Percentiles rank a stretch among this genome's conserved stretches.
These are phyloP conservation scores for Enteromius paludinosus DNA, from an alignment of 2,797 vertebrate genomes.

Conservation along the genomic window DNA sequence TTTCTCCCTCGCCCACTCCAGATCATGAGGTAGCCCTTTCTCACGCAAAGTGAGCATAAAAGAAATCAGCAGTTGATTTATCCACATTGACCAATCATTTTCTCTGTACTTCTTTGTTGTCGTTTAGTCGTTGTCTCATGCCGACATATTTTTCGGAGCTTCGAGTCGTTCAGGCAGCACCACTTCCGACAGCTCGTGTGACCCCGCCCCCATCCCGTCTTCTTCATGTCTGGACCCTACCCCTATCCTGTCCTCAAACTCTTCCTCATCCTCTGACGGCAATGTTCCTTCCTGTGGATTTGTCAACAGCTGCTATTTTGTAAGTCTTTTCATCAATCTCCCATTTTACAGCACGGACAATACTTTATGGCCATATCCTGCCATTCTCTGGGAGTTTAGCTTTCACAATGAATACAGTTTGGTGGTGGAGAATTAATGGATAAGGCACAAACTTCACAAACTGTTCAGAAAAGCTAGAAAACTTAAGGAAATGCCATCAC, in stretches of 20 bases:
- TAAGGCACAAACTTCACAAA: constrained; percentile 2
- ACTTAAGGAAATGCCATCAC: background rate
- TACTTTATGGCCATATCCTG: constrained; percentile 5
- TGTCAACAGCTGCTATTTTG: constrained; percentile 84
- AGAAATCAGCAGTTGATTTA: background rate
- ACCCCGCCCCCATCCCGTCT: constrained; percentile 67
- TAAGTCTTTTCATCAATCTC: constrained; percentile 63
- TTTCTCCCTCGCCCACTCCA: constrained; percentile 90
- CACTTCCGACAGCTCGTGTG: constrained; percentile 77
- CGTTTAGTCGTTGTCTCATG: constrained; percentile 65
- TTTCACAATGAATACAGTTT: constrained; percentile 2
- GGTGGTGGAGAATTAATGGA: background rate
- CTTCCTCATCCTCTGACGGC: constrained; percentile 67
- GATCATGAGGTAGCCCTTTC: constrained; percentile 87
- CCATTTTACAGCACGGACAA: background rate
- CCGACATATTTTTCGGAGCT: constrained; percentile 76
- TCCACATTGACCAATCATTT: background rate
- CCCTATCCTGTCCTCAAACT: constrained; percentile 72
- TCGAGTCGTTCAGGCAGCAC: constrained; percentile 77
- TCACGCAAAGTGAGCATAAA: background rate
- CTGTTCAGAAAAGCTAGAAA: background rate
- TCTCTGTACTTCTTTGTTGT: constrained; percentile 17
- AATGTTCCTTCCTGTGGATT: constrained; percentile 79
- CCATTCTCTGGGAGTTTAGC: constrained; percentile 11
- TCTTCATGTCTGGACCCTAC: constrained; percentile 69